Base-by-base conservation (phyloP, 1,140 invertebrate species). In the Drosophila lini region DNA sequence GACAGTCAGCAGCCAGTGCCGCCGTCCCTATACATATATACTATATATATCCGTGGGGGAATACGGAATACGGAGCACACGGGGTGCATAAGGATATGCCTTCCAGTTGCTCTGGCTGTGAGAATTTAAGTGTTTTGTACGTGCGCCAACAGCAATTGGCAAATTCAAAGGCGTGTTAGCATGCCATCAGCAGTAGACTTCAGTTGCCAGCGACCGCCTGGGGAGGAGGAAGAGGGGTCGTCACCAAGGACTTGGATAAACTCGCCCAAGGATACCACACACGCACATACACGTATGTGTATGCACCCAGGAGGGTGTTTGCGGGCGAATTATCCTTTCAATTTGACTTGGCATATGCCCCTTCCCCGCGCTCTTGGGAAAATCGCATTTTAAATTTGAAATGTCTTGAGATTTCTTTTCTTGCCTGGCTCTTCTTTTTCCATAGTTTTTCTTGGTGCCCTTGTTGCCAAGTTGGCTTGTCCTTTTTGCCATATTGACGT, bases 241-340 rank as follows among this genome's bases (percentile, higher is more conserved):
- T 31, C 28, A 22, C 32, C 61, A 32, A 50, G 48, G 50, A 40
- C 65, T 57, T 70, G 68, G 64, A 47, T 48, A 59, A 41, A 71
- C 68, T 71, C 52, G 68, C 65, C 53, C 69, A 73, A 71, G 69
- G 67, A 71, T 71, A 13, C 61, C 13, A 47, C 64, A 50, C 64
- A 31, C 22, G 7, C 58, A 70, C n/a, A 41, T 65, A 47, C 38
- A 55, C 25, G 45, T 25, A 59, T 48, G 47, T 7, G 42, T n/a
- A 55, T 74, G 71, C 68, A 63, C 85, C 83, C 90, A 85, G 73
- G 85, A 81, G 90, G 90, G 83, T 91, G 90, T 91, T 91, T 91
- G 90, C 85, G 90, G 90, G 90, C 90, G 90, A 91, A 91, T 91
- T 91, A 91, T 91, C 90, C 90, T 91, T 91, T 91, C 90, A 91